Evolutionary conservation across 2,888 invertebrate species (phyloP), one percentile per base, ranked within the genome.

Genomic region (Thyatira batis): DNA sequence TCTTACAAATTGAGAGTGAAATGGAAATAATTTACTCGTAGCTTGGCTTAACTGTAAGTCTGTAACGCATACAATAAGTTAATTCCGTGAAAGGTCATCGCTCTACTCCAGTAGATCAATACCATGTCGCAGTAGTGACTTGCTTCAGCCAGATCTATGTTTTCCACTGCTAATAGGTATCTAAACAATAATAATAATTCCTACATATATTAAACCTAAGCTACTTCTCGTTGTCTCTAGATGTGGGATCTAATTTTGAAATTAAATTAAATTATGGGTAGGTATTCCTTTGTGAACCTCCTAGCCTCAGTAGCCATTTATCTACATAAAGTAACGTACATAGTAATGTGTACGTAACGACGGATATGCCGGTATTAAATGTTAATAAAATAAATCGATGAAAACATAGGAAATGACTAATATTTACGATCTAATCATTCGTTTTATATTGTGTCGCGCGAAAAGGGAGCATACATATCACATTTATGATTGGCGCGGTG

Each of bases 221-320:
- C n/a, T 57, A 49, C 54, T 58, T 60, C 46, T 54, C 52, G 66
- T 53, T 62, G 67, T 73, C 68, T 69, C 68, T 57, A n/a, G n/a
- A 68, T 73, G 69, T 52, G 39, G 50, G 44, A 25, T 45, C 13
- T 54, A 52, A 28, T 55, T 51, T 54, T 64, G 63, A 60, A 65
- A 76, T 74, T 73, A 65, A 65, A 75, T 76, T 75, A 75, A 60
- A 75, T 76, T 75, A 75, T 60, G 50, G 53, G 49, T 51, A n/a
- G n/a, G n/a, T 63, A 45, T 21, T 25, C 49, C 46, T 49, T 20
- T 17, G 45, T 17, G 6, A 51, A 59, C 55, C 49, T 58, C 50
- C 50, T 52, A 45, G 55, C 50, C 51, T 48, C 45, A 33, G 46
- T 52, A 50, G 39, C 49, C 11, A 30, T 30, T 30, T 30, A n/a